A percentile compares a stretch with the other conserved stretches of the same genome.
phyloP scores from a whole-genome alignment of 1,140 invertebrate genomes.

The Drosophila albomicans region DNA sequence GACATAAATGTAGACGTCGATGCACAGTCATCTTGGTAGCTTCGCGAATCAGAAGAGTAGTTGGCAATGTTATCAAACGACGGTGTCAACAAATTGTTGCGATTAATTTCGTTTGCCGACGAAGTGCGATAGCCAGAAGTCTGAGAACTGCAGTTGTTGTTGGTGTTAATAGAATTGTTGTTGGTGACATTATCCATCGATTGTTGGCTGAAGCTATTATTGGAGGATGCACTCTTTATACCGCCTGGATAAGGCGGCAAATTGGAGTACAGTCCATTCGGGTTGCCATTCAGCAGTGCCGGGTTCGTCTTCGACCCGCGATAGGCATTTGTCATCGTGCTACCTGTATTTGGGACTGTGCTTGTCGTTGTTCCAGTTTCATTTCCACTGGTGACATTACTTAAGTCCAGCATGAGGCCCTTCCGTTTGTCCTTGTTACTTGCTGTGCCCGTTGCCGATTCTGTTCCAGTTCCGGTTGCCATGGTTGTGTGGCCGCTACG shows the following conservation, averaged over 20 bases:
- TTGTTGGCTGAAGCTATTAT: slow-evolving; percentile 72
- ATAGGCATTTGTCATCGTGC: slow-evolving; percentile 39
- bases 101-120: slow-evolving; percentile 84
- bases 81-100: slow-evolving; percentile 78
- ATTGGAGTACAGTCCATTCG: slow-evolving; percentile 67
- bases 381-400: slow-evolving; percentile 36
- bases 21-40: slow-evolving; percentile 81
- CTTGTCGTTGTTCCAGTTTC: slow-evolving; percentile 61
- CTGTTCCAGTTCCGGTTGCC: neutral
- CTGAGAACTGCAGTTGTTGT: slow-evolving; percentile 75
- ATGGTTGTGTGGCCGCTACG: neutral
- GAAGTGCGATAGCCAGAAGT: slow-evolving; percentile 84
- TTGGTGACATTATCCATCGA: slow-evolving; percentile 72
- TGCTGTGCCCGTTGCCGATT: neutral
- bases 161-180: slow-evolving; percentile 74
- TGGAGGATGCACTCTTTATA: slow-evolving; percentile 71
- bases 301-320: slow-evolving; percentile 60
- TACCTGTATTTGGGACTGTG: slow-evolving; percentile 46
- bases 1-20: slow-evolving; percentile 86
- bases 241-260: slow-evolving; percentile 76
- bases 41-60: slow-evolving; percentile 83
- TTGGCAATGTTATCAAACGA: slow-evolving; percentile 83
- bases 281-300: slow-evolving; percentile 68
- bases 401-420: slow-evolving; percentile 89
- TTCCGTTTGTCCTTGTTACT: slow-evolving; percentile 84